These are phyloP conservation scores for Philonicus albiceps DNA, from an alignment of 2,888 invertebrate species.

Conservation along the genomic window DNA sequence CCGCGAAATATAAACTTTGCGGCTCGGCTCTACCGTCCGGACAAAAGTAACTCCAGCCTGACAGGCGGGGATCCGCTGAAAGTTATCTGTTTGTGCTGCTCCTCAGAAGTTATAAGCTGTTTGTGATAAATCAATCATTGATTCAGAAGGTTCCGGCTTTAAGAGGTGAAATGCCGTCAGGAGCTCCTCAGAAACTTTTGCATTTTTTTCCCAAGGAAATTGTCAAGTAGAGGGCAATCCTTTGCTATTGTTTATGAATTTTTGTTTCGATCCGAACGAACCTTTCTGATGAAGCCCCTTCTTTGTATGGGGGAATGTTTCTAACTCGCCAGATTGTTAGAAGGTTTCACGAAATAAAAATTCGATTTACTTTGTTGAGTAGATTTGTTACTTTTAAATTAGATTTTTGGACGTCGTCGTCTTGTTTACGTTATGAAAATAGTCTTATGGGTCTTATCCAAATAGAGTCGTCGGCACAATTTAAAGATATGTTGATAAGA, in stretches of 20 bases:
- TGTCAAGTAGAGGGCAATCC: not conserved
- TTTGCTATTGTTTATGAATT: not conserved
- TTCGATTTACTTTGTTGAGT: not conserved
- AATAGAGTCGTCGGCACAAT: not conserved
- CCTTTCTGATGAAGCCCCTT: not conserved
- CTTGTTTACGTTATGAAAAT: not conserved
- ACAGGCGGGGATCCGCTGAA: not conserved
- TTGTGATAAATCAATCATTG: not conserved
- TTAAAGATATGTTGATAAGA: not conserved
- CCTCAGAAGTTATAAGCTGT: not conserved
- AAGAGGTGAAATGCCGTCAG: not conserved
- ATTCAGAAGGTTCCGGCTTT: not conserved
- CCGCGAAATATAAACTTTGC: not conserved
- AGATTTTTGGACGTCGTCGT: not conserved
- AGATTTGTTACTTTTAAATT: not conserved
- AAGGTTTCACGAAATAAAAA: not conserved
- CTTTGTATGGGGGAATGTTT: not conserved
- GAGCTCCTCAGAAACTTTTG: not conserved
- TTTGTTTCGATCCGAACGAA: not conserved
- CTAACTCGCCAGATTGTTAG: not conserved
- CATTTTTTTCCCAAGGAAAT: not conserved
- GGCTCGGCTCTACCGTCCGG: not conserved
- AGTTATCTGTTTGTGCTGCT: not conserved
- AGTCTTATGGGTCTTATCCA: not conserved
- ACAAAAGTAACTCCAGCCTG: not conserved